Evolutionary conservation across 1,140 invertebrate genomes (phyloP), one percentile per base, ranked within the genome.

Genomic region (Ganaspis sp.): DNA sequence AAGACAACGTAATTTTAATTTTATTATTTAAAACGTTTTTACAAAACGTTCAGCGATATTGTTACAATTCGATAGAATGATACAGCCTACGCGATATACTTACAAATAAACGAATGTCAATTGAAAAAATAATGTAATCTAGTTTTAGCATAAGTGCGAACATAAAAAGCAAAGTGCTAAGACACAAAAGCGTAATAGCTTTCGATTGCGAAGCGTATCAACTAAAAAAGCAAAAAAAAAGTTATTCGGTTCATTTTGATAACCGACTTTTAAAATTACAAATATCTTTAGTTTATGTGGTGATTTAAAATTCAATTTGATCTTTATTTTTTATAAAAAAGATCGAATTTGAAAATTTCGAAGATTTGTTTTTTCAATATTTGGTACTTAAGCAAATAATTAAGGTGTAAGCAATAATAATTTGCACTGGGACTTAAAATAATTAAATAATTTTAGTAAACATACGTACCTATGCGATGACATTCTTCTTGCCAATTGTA

Each of bases 101-200:
- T 64, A 64, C 81, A 88, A 87, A 86, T 84, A 85, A 87, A 89
- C 85, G 76, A 71, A 87, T 88, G 88, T 90, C 88, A 90, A 90
- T 89, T 90, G 86, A 81, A 87, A 64, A 88, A 86, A 85, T 82
- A 83, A 86, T 85, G 77, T 84, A 88, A 83, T 77, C 73, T 81
- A 83, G 53, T 75, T 73, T 73, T 74, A 76, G 21, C 29, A 42
- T 78, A 77, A 73, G 73, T 49, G 37, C 58, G 71, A 77, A 72
- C 19, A 23, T 11, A 58, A 37, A 69, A 58, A 71, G 40, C n/a
- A 75, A 75, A 73, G 12, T 29, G 45, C 72, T 64, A 49, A 49
- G 73, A 71, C 69, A 78, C 11, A 69, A 26, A 40, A 79, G 26
- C 34, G 69, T 40, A 69, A 76, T 76, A 72, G 70, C 64, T 75